Conservation (phyloP, 2,888 invertebrate genomes). For the Toxonevra muliebris region DNA sequence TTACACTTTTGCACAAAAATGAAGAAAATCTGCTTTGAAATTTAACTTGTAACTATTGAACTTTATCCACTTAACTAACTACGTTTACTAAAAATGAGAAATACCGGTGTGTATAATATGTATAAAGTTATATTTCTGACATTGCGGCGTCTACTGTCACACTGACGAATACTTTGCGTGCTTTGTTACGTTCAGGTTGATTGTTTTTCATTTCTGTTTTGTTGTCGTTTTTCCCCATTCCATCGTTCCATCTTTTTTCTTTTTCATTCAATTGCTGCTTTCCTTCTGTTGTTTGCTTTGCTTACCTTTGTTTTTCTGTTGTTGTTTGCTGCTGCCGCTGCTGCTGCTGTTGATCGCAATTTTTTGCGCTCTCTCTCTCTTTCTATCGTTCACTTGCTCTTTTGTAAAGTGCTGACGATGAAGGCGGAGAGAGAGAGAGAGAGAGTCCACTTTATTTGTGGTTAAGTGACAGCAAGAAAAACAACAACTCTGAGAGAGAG, state of each 20-base stretch:
- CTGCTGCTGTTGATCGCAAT: no score
- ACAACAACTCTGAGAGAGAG: no score
- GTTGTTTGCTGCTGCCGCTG: constrained; percentile 4
- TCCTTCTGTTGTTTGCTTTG: constrained; percentile 6
- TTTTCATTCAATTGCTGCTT: constrained; percentile 19
- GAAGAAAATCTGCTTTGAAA: no score
- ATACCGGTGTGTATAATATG: neutral
- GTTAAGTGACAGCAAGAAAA: no score
- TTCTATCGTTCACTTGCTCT: neutral
- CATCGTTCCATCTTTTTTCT: no score
- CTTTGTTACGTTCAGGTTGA: constrained; percentile 25
- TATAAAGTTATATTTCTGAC: neutral
- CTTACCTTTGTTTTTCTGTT: constrained; percentile 2
- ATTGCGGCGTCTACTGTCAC: constrained; percentile 55
- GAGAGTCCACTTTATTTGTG: no score
- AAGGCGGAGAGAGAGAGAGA: no score
- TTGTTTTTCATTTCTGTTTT: constrained; percentile 35
- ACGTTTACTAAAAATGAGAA: neutral
- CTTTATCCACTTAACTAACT: no score
- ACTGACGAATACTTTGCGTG: constrained; percentile 45
- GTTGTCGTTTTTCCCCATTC: constrained; percentile 24
- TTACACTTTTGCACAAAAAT: neutral
- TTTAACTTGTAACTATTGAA: no score
- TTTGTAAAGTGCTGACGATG: no score
- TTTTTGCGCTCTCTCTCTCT: neutral